A percentile compares a stretch with the other conserved stretches of the same genome.
Evolutionary conservation across 2,113 vertebrate species (phyloP).

Genomic region (Mormoops blainvillei): DNA sequence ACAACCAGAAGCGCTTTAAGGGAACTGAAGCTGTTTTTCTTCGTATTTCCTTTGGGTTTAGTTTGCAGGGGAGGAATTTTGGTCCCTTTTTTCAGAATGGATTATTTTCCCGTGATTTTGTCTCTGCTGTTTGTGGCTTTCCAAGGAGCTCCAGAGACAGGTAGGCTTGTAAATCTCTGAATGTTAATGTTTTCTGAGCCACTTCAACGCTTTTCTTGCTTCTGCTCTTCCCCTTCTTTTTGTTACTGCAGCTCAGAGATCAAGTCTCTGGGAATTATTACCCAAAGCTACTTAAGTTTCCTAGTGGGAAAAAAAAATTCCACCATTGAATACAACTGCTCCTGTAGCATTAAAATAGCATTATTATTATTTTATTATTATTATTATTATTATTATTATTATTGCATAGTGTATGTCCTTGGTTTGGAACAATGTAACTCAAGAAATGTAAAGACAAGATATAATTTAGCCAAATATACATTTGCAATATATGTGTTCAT

Average conservation of each 20-base stretch:
- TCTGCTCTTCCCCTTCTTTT: neutral
- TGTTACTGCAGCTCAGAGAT: neutral
- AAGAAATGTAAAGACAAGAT: neutral
- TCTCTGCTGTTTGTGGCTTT: constrained; percentile 83
- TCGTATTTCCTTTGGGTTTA: neutral
- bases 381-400: neutral
- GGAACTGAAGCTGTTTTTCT: neutral
- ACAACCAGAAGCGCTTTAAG: neutral
- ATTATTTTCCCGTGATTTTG: constrained; percentile 81
- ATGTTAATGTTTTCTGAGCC: neutral
- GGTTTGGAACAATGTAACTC: neutral
- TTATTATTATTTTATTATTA: neutral
- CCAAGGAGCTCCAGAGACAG: constrained; percentile 76
- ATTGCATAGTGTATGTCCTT: neutral
- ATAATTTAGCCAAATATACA: neutral
- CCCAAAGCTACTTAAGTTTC: neutral
- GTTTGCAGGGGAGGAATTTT: neutral
- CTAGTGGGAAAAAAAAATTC: neutral
- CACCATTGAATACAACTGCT: neutral
- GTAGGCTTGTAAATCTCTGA: constrained; percentile 66
- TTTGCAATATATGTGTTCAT: neutral
- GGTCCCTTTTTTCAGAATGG: constrained; percentile 79
- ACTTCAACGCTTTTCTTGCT: neutral
- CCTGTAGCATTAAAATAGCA: neutral
- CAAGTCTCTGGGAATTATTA: neutral